A percentile compares a stretch with the other conserved stretches of the same genome.
Evolutionary conservation across 2,113 vertebrate genomes (phyloP).

Genomic region (Bagarius yarrelli): DNA sequence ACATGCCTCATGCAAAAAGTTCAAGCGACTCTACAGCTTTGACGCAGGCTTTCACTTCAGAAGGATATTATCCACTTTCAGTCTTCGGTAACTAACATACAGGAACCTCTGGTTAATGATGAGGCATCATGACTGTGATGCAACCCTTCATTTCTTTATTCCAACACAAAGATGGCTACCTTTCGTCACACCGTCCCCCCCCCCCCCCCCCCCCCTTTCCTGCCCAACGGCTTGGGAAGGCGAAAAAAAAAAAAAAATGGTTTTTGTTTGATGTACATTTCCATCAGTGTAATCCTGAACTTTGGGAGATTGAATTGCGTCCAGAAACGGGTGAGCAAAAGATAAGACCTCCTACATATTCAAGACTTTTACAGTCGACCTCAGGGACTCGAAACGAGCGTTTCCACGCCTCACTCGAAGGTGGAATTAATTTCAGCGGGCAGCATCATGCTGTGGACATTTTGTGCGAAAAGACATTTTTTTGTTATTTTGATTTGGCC

Average conservation of each 20-base stretch:
- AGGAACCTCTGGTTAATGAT: neutral
- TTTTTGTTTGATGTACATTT: conserved; percentile 60
- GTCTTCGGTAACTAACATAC: neutral
- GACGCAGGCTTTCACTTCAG: neutral
- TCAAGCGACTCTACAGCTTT: neutral
- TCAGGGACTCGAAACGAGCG: conserved; percentile 45
- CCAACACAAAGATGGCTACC: conserved; percentile 30
- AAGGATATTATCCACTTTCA: neutral
- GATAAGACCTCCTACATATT: conserved; percentile 67
- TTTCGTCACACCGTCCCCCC: conserved; percentile 24
- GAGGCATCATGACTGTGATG: conserved; percentile 43
- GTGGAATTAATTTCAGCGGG: conserved; percentile 78
- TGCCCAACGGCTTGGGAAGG: conserved; percentile 12
- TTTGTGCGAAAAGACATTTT: conserved; percentile 79
- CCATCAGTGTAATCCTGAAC: conserved; percentile 61
- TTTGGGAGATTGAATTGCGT: conserved; percentile 56
- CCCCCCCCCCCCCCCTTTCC: no score
- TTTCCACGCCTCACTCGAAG: conserved; percentile 70
- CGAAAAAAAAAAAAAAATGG: conserved; percentile 20
- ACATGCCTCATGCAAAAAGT: neutral
- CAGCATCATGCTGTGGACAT: conserved; percentile 78
- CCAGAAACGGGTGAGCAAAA: conserved; percentile 52
- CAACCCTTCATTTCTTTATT: conserved; percentile 36
- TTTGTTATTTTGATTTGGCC: conserved; percentile 80
- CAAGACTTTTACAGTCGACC: conserved; percentile 54